phyloP scores from a whole-genome alignment of 2,888 invertebrate genomes.

The Yponomeuta evonymella region DNA sequence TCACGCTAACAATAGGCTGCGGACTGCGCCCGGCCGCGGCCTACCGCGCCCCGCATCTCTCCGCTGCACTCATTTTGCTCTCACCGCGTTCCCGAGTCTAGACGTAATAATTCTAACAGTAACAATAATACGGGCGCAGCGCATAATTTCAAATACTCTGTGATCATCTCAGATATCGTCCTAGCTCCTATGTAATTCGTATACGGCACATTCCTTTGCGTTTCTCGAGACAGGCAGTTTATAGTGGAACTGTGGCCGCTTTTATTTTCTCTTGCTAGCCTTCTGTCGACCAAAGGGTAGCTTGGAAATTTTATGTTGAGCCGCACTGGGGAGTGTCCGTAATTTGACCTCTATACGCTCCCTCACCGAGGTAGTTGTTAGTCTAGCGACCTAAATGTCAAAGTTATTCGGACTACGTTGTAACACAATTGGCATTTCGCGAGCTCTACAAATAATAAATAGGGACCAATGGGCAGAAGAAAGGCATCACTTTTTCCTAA shows the following conservation, averaged over 20 bases:
- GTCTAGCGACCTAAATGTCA: slow-evolving; percentile 1
- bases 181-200: slow-evolving; percentile 5
- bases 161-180: slow-evolving; percentile 13
- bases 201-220: slow-evolving; percentile 11
- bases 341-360: background rate
- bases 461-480: background rate
- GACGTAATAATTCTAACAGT: slow-evolving; percentile 64
- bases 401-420: background rate
- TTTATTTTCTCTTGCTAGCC: background rate
- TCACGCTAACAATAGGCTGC: slow-evolving; percentile 70
- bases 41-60: slow-evolving; percentile 5
- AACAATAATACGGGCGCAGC: slow-evolving; percentile 48
- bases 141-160: slow-evolving; percentile 34
- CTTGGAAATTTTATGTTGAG: background rate
- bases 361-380: background rate
- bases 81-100: slow-evolving; percentile 63
- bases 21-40: slow-evolving; percentile 18
- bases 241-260: background rate
- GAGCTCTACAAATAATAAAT: background rate
- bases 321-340: background rate
- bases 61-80: slow-evolving; percentile 52
- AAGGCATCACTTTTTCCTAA: background rate
- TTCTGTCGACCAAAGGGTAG: background rate
- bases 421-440: background rate
- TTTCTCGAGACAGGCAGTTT: slow-evolving; percentile 7